A percentile compares a stretch with the other conserved stretches of the same genome.
Evolutionary conservation across 2,888 invertebrate species (phyloP).

Genomic region (Sinhomidia bicolor): DNA sequence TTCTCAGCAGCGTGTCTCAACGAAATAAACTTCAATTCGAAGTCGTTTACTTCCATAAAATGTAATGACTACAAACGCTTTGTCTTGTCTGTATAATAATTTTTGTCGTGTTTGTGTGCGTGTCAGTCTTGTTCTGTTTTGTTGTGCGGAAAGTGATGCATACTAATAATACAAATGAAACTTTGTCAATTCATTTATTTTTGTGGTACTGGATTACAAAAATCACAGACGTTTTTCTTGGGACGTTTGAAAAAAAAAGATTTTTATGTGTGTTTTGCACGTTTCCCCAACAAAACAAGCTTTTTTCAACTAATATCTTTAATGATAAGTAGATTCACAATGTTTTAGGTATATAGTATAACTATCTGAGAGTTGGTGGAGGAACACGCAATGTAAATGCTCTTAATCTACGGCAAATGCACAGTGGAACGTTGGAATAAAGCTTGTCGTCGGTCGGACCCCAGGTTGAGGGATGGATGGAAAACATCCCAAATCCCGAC

Average conservation of each 20-base stretch:
- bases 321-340: constrained; percentile 1
- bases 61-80: constrained; percentile 20
- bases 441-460: constrained; percentile 68
- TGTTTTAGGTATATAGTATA: constrained; percentile 27
- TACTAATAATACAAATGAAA: not conserved
- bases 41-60: not conserved
- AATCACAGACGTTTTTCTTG: constrained; percentile 62
- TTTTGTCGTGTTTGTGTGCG: constrained; percentile 21
- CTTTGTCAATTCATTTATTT: constrained; percentile 30
- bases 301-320: not conserved
- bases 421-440: constrained; percentile 34
- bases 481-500: constrained; percentile 69
- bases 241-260: not conserved
- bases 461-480: constrained; percentile 71
- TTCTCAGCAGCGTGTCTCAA: not conserved
- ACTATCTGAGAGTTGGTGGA: not conserved
- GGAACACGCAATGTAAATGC: constrained; percentile 38
- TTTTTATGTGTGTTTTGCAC: constrained; percentile 51
- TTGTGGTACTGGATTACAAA: constrained; percentile 58
- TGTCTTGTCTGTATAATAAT: not conserved
- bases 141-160: not conserved
- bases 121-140: constrained; percentile 44
- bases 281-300: constrained; percentile 57
- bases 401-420: constrained; percentile 7
- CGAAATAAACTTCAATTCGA: not conserved